Conservation (phyloP, 2,113 vertebrate species). For the Hypocryptadius cinnamomeus region DNA sequence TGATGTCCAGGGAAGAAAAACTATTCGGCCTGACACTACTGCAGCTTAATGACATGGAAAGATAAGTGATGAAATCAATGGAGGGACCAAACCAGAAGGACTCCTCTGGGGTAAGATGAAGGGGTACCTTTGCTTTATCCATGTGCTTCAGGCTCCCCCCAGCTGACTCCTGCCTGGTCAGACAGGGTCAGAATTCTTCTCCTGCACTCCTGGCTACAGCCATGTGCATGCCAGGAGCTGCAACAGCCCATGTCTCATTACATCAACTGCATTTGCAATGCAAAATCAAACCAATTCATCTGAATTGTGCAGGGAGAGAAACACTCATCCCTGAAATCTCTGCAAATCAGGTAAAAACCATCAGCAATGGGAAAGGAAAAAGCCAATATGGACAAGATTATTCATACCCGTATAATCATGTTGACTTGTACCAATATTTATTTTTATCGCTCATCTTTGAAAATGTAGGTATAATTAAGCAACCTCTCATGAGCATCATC, state of each 20-base stretch:
- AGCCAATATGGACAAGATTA: background rate
- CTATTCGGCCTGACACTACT: background rate
- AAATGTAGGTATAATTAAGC: background rate
- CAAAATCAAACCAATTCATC: background rate
- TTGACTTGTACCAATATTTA: background rate
- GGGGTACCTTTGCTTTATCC: background rate
- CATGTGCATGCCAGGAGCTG: fast-evolving
- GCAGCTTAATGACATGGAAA: background rate
- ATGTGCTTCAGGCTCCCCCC: background rate
- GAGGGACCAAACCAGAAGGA: background rate
- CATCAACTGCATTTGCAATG: background rate
- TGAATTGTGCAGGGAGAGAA: background rate
- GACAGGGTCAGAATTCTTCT: background rate
- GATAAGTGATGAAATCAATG: background rate
- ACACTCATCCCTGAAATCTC: background rate
- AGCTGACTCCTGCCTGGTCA: background rate
- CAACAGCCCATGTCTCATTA: background rate
- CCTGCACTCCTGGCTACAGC: background rate
- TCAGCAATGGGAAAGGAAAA: background rate
- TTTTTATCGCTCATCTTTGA: background rate
- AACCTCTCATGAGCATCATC: background rate
- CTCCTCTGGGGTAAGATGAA: background rate
- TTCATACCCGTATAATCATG: background rate
- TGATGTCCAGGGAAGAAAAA: background rate
- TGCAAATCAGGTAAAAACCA: background rate